These are phyloP conservation scores for Pelobates cultripes DNA, from an alignment of 2,797 vertebrate species.

Conservation along the genomic window DNA sequence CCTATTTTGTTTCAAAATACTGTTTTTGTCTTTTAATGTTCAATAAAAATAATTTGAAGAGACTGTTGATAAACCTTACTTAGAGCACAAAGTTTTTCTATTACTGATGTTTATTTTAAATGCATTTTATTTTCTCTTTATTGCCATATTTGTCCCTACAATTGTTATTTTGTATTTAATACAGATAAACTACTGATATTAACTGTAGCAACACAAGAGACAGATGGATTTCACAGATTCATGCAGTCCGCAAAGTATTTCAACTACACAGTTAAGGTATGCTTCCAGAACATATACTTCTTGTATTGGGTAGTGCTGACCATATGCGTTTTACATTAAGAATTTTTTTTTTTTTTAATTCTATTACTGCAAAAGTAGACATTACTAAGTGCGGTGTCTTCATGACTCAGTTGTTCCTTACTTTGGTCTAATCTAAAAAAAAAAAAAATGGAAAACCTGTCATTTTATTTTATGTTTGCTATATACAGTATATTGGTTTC, in stretches of 20 bases:
- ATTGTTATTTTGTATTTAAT: conserved; percentile 40
- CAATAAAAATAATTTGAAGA: too few relatives aligned
- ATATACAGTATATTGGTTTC: too few relatives aligned
- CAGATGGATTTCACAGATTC: conserved; percentile 91
- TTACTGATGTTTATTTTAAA: too few relatives aligned
- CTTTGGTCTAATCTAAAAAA: background rate
- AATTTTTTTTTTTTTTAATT: background rate
- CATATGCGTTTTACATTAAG: conserved; percentile 6
- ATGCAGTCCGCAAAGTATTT: conserved; percentile 91
- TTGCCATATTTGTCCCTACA: background rate
- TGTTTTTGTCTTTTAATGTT: too few relatives aligned
- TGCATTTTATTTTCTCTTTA: too few relatives aligned
- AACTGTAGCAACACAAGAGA: conserved; percentile 92
- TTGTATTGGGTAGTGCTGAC: background rate
- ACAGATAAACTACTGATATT: conserved; percentile 90
- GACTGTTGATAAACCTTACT: too few relatives aligned
- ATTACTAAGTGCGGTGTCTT: background rate
- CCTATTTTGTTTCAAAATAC: too few relatives aligned
- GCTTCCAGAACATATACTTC: conserved; percentile 8
- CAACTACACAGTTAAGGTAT: conserved; percentile 95
- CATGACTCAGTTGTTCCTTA: conserved; percentile 4
- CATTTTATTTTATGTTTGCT: background rate
- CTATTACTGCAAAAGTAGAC: background rate
- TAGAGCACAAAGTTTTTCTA: too few relatives aligned
- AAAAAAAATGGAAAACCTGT: background rate